A percentile compares a stretch with the other conserved stretches of the same genome.
Conservation (phyloP, 2,888 invertebrate species). For the Cyclophora punctaria region DNA sequence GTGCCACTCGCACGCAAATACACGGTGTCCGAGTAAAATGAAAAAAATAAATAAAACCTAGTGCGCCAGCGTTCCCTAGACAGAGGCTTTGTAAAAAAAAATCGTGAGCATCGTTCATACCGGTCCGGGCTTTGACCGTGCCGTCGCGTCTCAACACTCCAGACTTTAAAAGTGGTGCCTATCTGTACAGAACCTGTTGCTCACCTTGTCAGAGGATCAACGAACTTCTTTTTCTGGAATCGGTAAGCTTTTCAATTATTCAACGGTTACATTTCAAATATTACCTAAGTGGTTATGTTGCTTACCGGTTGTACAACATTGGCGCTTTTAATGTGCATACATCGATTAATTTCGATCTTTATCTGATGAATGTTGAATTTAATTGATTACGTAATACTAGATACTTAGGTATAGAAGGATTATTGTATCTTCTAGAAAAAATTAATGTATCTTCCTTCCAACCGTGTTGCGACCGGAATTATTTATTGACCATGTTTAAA, state of each 20-base stretch:
- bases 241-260: not conserved
- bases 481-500: too few relatives aligned
- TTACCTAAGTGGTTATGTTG: too few relatives aligned
- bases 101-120: constrained; percentile 47
- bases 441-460: too few relatives aligned
- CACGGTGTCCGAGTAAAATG: constrained; percentile 45
- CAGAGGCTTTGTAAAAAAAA: constrained; percentile 43
- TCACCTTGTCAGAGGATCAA: constrained; percentile 45
- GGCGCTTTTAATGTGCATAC: too few relatives aligned
- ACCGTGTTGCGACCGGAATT: too few relatives aligned
- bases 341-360: too few relatives aligned
- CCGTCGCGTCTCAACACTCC: constrained; percentile 29
- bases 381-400: too few relatives aligned
- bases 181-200: constrained; percentile 54
- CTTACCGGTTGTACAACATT: too few relatives aligned
- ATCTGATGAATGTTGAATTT: too few relatives aligned
- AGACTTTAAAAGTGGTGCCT: constrained; percentile 38
- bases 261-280: not conserved
- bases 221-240: constrained; percentile 39
- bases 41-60: constrained; percentile 31
- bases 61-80: constrained; percentile 33
- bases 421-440: too few relatives aligned
- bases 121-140: constrained; percentile 44
- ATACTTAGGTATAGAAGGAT: too few relatives aligned
- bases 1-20: constrained; percentile 57